Conservation (phyloP, 2,797 vertebrate species). For the Ctenochaetus hawaiiensis region DNA sequence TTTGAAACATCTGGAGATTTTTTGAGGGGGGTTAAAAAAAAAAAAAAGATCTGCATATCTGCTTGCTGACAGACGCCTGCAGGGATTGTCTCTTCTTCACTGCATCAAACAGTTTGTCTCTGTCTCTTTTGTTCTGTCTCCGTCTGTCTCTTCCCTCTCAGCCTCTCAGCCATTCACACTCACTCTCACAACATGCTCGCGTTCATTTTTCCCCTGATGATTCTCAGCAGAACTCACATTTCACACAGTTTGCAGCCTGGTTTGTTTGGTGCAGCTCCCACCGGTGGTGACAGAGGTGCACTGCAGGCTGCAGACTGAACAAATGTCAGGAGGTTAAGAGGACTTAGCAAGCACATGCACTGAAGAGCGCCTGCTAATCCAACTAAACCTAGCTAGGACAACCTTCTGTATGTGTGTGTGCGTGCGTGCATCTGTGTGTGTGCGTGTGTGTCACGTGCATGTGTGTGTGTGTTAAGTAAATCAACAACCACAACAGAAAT, state of each 20-base stretch:
- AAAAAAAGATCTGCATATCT: slow-evolving; percentile 77
- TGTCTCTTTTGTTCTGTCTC: slow-evolving; percentile 48
- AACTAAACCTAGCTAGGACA: slow-evolving; percentile 17
- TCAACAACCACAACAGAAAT: slow-evolving; percentile 15
- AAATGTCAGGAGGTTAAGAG: slow-evolving; percentile 26
- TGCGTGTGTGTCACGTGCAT: not conserved
- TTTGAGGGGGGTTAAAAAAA: slow-evolving; percentile 1
- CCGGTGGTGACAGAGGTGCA: slow-evolving; percentile 40
- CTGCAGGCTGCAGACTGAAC: slow-evolving; percentile 16
- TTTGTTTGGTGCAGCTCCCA: slow-evolving; percentile 40
- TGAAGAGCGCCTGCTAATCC: slow-evolving; percentile 30
- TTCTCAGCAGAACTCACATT: slow-evolving; percentile 28
- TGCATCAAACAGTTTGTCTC: slow-evolving; percentile 68
- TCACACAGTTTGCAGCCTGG: not conserved
- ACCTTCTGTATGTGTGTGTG: slow-evolving; percentile 12
- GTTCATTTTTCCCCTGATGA: slow-evolving; percentile 33
- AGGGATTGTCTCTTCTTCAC: slow-evolving; percentile 79
- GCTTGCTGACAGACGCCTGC: slow-evolving; percentile 81
- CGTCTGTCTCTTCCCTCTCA: slow-evolving; percentile 50
- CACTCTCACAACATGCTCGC: slow-evolving; percentile 37
- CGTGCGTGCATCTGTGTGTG: slow-evolving; percentile 23
- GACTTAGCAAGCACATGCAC: slow-evolving; percentile 44
- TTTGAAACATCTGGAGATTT: slow-evolving; percentile 77
- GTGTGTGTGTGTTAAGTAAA: slow-evolving; percentile 6
- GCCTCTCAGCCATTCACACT: slow-evolving; percentile 53